Evolutionary conservation across 2,888 invertebrate species (phyloP).

Genomic region (Phaedon cochleariae): DNA sequence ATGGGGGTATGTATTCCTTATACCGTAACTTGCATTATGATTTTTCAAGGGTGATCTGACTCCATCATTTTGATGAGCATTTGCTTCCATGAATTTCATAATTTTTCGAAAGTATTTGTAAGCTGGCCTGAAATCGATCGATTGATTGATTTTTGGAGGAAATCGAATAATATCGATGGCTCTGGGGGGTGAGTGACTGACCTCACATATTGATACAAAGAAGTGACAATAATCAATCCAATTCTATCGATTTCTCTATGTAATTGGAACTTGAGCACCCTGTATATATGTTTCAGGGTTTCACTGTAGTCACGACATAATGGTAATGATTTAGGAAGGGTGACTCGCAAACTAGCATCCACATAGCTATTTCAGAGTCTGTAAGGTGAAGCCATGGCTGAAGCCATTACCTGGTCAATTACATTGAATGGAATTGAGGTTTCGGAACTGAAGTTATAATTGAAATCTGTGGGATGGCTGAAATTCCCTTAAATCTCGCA

Average conservation of each 20-base stretch:
- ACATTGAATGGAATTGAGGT: constrained; percentile 62
- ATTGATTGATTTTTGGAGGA: no score
- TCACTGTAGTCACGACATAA: constrained; percentile 43
- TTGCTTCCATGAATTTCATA: no score
- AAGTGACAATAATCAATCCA: neutral
- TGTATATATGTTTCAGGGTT: neutral
- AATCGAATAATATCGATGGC: no score
- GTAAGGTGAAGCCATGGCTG: constrained; percentile 62
- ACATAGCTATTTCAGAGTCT: constrained; percentile 54
- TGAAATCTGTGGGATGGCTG: constrained; percentile 62
- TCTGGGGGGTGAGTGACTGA: no score
- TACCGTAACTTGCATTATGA: no score
- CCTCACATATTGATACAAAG: no score
- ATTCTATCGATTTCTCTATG: neutral
- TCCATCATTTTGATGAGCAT: no score
- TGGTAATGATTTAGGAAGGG: constrained; percentile 56
- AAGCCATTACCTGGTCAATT: constrained; percentile 63
- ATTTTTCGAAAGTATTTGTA: no score
- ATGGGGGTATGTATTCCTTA: no score
- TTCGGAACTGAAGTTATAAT: constrained; percentile 62
- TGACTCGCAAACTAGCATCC: constrained; percentile 53
- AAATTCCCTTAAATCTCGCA: constrained; percentile 62
- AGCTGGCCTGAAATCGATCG: no score
- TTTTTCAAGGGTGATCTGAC: no score
- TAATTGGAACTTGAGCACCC: neutral